A percentile compares a stretch with the other conserved stretches of the same genome.
These are phyloP conservation scores for Daphoenositta chrysoptera DNA, from an alignment of 2,113 vertebrate species.

Conservation along the genomic window DNA sequence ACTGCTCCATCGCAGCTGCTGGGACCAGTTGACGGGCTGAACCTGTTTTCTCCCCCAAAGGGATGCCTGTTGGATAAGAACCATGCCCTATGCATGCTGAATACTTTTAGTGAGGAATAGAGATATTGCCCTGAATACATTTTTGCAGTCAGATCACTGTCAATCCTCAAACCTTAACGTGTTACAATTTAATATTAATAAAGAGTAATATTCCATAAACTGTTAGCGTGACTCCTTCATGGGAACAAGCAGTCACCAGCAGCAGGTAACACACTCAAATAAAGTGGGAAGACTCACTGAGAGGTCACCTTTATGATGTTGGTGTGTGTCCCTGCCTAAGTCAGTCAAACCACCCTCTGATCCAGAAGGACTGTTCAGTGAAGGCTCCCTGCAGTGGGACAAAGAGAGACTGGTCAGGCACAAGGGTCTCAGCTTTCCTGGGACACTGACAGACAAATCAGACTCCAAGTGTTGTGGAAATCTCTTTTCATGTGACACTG, in stretches of 20 bases:
- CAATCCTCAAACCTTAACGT: not conserved
- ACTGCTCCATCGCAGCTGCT: not conserved
- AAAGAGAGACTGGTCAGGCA: not conserved
- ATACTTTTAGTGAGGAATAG: not conserved
- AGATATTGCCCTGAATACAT: not conserved
- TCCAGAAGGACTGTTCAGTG: not conserved
- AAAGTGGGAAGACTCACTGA: not conserved
- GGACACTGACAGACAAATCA: not conserved
- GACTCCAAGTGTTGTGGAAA: not conserved
- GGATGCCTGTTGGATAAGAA: not conserved
- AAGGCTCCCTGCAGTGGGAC: too few species aligned
- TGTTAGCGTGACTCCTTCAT: not conserved
- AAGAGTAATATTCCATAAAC: not conserved
- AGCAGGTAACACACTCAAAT: not conserved
- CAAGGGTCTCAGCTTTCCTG: not conserved
- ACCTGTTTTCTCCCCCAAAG: too few species aligned
- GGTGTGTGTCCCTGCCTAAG: not conserved
- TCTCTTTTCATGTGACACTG: not conserved
- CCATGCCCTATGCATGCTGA: accelerated
- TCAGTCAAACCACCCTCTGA: not conserved
- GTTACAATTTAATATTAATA: not conserved
- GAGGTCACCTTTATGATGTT: not conserved
- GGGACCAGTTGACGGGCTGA: not conserved
- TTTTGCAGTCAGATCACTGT: not conserved
- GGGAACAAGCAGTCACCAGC: not conserved